Conservation (phyloP, 2,888 invertebrate genomes). For the Drosophila cognata region DNA sequence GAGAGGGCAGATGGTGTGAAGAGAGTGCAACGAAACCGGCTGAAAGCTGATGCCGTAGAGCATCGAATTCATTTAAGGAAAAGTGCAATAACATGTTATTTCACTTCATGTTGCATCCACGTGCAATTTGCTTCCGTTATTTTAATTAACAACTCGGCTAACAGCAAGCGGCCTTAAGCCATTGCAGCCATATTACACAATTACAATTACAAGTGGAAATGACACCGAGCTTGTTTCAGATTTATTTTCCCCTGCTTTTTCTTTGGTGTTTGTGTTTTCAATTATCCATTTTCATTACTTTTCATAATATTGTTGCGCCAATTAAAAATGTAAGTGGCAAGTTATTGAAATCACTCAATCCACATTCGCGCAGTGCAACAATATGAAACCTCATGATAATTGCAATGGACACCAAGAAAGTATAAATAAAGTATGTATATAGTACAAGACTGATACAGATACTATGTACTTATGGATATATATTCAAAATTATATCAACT, state of each 20-base stretch:
- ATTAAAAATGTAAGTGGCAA: slow-evolving; percentile 26
- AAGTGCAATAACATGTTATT: slow-evolving; percentile 78
- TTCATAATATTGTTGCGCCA: slow-evolving; percentile 52
- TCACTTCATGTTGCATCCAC: slow-evolving; percentile 51
- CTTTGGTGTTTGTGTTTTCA: neutral
- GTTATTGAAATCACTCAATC: slow-evolving; percentile 59
- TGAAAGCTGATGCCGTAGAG: slow-evolving; percentile 26
- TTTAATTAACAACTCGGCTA: slow-evolving; percentile 33
- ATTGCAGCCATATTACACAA: slow-evolving; percentile 71
- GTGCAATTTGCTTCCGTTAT: slow-evolving; percentile 15
- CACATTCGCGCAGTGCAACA: neutral
- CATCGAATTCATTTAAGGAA: slow-evolving; percentile 62
- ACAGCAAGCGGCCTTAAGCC: slow-evolving; percentile 71
- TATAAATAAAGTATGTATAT: neutral
- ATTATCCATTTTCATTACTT: slow-evolving; percentile 44
- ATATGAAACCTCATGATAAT: slow-evolving; percentile 11
- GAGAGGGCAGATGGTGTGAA: neutral
- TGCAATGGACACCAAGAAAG: slow-evolving; percentile 6
- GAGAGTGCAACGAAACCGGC: neutral
- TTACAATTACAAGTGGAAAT: slow-evolving; percentile 69
- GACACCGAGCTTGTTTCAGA: slow-evolving; percentile 21
- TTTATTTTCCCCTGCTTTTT: neutral
- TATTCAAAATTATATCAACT: neutral
- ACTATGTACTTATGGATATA: neutral
- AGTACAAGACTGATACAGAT: neutral